These are phyloP conservation scores for Sturmia bella DNA, from an alignment of 2,888 invertebrate species.

Conservation along the genomic window DNA sequence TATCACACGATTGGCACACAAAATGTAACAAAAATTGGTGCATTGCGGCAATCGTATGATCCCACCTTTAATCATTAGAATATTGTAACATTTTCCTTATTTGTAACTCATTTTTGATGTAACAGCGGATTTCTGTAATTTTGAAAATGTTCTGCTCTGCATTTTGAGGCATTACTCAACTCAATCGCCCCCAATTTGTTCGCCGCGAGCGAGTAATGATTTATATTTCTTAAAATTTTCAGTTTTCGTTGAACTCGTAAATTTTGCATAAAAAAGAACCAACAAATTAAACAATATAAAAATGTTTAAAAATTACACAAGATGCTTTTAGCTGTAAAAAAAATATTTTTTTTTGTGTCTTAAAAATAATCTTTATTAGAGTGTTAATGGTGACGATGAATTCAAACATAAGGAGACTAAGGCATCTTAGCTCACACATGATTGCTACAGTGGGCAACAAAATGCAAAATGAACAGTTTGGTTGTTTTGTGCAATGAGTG, in stretches of 20 bases:
- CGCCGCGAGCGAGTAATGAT: conserved; percentile 47
- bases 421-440: not conserved
- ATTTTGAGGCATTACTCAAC: conserved; percentile 7
- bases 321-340: not conserved
- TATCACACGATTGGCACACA: too few species aligned
- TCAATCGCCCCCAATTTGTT: conserved; percentile 70
- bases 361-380: conserved; percentile 3
- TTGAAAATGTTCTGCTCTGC: not conserved
- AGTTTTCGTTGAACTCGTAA: conserved; percentile 33
- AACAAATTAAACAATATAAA: conserved; percentile 19
- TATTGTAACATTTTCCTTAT: too few species aligned
- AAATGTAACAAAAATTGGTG: too few species aligned
- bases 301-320: not conserved
- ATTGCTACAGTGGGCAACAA: conserved; percentile 2
- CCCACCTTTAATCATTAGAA: too few species aligned
- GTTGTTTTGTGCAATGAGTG: too few species aligned
- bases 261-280: conserved; percentile 21
- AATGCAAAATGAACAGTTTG: not conserved
- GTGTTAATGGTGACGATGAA: conserved; percentile 30
- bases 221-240: conserved; percentile 8
- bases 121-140: not conserved
- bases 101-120: too few species aligned
- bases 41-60: too few species aligned
- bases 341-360: not conserved
- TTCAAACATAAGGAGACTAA: conserved; percentile 8